phyloP scores from a whole-genome alignment of 2,113 vertebrate genomes.

The Alethe diademata region DNA sequence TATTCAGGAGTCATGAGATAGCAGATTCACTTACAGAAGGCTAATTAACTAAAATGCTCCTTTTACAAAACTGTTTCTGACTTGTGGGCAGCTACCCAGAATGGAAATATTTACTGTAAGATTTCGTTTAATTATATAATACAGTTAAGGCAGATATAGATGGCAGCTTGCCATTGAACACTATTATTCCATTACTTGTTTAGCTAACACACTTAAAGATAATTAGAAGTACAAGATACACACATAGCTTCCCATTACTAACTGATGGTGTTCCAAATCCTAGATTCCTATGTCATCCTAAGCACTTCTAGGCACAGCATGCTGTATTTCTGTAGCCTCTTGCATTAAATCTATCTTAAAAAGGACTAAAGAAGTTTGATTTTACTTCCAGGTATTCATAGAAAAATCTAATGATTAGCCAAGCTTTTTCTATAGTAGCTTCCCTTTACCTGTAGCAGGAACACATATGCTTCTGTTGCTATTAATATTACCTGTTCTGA shows the following conservation, averaged over 20 bases:
- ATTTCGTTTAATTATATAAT: slow-evolving; percentile 2
- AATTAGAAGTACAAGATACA: neutral
- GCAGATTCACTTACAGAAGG: neutral
- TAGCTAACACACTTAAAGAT: neutral
- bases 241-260: neutral
- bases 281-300: neutral
- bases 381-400: neutral
- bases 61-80: neutral
- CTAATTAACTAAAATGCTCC: slow-evolving; percentile 23
- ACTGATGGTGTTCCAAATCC: neutral
- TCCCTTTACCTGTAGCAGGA: neutral
- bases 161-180: neutral
- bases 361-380: neutral
- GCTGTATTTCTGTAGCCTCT: neutral
- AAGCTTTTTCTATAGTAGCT: neutral
- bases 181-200: neutral
- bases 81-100: neutral
- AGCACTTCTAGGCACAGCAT: neutral
- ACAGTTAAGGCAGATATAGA: neutral
- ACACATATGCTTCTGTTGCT: neutral
- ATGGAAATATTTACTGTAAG: slow-evolving; percentile 18
- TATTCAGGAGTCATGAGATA: neutral
- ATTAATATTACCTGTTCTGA: neutral
- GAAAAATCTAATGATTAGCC: slow-evolving; percentile 18
- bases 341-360: neutral